Conservation (phyloP, 1,140 invertebrate genomes). For the Aphidius ervi region DNA sequence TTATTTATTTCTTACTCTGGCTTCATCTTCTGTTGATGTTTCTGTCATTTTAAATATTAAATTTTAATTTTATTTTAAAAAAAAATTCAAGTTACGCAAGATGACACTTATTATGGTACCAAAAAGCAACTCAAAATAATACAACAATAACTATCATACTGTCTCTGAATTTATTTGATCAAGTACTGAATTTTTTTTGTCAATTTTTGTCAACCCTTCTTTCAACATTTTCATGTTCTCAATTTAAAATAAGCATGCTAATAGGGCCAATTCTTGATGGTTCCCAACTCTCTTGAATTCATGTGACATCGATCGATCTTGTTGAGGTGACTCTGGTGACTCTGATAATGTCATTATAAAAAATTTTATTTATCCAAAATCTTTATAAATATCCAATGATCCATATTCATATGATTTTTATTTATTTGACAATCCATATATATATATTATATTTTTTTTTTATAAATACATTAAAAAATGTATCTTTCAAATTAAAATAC, state of each 20-base stretch:
- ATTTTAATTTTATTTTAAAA: not conserved
- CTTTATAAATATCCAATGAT: too few relatives aligned
- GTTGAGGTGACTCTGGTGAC: not conserved
- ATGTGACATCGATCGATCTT: conserved; percentile 16
- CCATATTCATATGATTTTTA: too few relatives aligned
- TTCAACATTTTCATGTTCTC: conserved; percentile 21
- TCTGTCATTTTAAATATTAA: conserved; percentile 34
- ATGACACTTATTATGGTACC: not conserved
- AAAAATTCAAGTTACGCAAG: conserved; percentile 5
- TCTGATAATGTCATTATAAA: too few relatives aligned
- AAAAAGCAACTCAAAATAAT: conserved; percentile 36
- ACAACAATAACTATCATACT: conserved; percentile 42
- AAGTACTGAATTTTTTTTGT: conserved; percentile 20
- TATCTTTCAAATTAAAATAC: too few relatives aligned
- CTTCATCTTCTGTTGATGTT: conserved; percentile 35
- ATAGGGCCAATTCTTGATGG: conserved; percentile 17
- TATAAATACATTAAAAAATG: too few relatives aligned
- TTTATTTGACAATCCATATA: too few relatives aligned
- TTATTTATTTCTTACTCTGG: conserved; percentile 39
- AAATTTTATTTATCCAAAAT: too few relatives aligned
- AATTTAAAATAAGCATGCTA: conserved; percentile 20
- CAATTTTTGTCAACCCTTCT: conserved; percentile 28
- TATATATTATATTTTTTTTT: too few relatives aligned
- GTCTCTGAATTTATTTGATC: conserved; percentile 27
- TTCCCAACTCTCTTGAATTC: conserved; percentile 18